Percentiles rank a stretch among this genome's conserved stretches.
phyloP scores from a whole-genome alignment of 2,797 vertebrate genomes.

The Bufotes viridis region DNA sequence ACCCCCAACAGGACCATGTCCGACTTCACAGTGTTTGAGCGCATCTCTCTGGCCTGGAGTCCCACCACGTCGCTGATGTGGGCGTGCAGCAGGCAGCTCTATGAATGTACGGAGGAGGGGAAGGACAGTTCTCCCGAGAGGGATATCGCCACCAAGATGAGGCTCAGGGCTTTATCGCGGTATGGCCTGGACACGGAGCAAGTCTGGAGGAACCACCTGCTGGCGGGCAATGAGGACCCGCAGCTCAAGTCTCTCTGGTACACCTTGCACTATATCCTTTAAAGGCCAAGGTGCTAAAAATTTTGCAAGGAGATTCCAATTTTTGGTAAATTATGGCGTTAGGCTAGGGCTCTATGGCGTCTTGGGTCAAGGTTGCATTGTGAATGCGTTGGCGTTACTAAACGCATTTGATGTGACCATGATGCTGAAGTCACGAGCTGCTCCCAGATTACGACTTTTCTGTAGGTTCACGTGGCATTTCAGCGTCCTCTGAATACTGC shows the following conservation, averaged over 20 bases:
- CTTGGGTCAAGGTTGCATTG: too few relatives aligned
- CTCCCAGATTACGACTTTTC: too few relatives aligned
- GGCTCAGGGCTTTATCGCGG: conserved; percentile 89
- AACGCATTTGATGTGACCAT: too few relatives aligned
- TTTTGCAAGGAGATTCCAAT: too few relatives aligned
- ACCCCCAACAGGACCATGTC: conserved; percentile 93
- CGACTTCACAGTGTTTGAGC: conserved; percentile 97
- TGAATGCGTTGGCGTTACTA: too few relatives aligned
- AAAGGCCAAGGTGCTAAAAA: conserved; percentile 13
- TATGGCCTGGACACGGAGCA: conserved; percentile 95
- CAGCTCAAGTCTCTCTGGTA: conserved; percentile 97
- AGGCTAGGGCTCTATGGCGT: too few relatives aligned
- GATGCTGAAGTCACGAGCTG: too few relatives aligned
- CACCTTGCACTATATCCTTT: conserved; percentile 98
- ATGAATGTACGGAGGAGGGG: conserved; percentile 89
- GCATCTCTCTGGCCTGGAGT: conserved; percentile 97
- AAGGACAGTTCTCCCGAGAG: conserved; percentile 80
- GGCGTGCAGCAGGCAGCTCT: conserved; percentile 95
- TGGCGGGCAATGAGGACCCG: conserved; percentile 90
- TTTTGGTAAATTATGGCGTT: too few relatives aligned
- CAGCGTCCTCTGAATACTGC: too few relatives aligned
- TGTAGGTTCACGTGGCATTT: too few relatives aligned
- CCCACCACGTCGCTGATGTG: conserved; percentile 94
- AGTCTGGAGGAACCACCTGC: conserved; percentile 93
- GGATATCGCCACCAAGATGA: conserved; percentile 97